These are phyloP conservation scores for Lepetodrilus schrolli DNA, from an alignment of 2,888 invertebrate genomes.

Conservation along the genomic window DNA sequence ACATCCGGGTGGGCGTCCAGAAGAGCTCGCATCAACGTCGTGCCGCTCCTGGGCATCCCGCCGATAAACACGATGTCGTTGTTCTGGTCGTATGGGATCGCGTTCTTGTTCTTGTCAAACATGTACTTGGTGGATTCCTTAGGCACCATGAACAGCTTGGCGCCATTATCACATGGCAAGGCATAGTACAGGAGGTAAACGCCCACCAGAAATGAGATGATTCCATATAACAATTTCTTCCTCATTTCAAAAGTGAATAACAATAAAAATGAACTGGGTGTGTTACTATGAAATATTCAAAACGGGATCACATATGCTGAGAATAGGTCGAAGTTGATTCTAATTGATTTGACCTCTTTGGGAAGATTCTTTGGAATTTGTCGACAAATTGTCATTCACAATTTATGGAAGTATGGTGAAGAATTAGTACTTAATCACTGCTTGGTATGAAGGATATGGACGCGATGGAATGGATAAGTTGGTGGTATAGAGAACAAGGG, in stretches of 20 bases:
- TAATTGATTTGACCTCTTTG: not conserved
- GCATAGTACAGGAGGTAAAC: conserved; percentile 44
- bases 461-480: too few relatives aligned
- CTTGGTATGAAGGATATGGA: too few relatives aligned
- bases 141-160: conserved; percentile 61
- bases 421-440: too few relatives aligned
- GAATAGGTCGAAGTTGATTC: too few relatives aligned
- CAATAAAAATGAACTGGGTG: not conserved
- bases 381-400: not conserved
- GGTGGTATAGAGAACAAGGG: too few relatives aligned
- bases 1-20: conserved; percentile 97
- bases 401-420: too few relatives aligned
- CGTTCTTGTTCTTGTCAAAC: conserved; percentile 55
- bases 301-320: too few relatives aligned
- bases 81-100: conserved; percentile 83
- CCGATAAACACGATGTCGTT: conserved; percentile 89
- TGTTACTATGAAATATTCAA: too few relatives aligned
- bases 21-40: conserved; percentile 97
- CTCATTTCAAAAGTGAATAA: conserved; percentile 26
- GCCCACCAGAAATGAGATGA: not conserved
- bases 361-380: not conserved
- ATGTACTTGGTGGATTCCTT: conserved; percentile 55
- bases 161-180: conserved; percentile 52
- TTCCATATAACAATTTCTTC: conserved; percentile 23
- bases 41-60: conserved; percentile 97